Evolutionary conservation across 2,888 invertebrate species (phyloP).

Genomic region (Plusia festucae): DNA sequence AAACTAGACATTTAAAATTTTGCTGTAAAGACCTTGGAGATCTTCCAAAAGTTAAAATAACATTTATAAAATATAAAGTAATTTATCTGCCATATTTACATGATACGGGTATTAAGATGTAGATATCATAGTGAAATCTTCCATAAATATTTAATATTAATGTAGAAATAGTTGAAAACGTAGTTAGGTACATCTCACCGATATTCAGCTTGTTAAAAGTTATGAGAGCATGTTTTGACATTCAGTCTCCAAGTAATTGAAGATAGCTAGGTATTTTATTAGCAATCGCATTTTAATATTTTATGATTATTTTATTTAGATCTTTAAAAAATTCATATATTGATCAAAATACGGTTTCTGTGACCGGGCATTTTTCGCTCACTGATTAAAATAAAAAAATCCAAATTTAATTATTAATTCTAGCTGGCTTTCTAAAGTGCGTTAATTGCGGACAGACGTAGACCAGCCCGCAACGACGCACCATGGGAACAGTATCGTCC

Average conservation of each 20-base stretch:
- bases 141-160: constrained; percentile 23
- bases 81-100: constrained; percentile 59
- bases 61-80: constrained; percentile 30
- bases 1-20: constrained; percentile 10
- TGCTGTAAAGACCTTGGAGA: constrained; percentile 15
- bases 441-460: no score
- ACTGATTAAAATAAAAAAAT: no score
- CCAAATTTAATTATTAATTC: no score
- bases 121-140: constrained; percentile 53
- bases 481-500: no score
- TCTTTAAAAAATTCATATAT: no score
- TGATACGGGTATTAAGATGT: constrained; percentile 66
- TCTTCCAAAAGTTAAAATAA: constrained; percentile 33
- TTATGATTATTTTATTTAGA: no score
- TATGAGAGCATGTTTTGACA: constrained; percentile 25
- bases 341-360: no score
- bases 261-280: background rate
- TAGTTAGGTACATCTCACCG: constrained; percentile 59
- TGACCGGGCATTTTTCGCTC: no score
- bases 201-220: constrained; percentile 32
- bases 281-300: background rate
- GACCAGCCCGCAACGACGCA: no score
- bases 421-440: no score
- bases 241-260: background rate
- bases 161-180: background rate